A percentile compares a stretch with the other conserved stretches of the same genome.
phyloP scores from a whole-genome alignment of 30 jellyfish, hydroid and myxozoan genomes.

The Hydractinia echinata region DNA sequence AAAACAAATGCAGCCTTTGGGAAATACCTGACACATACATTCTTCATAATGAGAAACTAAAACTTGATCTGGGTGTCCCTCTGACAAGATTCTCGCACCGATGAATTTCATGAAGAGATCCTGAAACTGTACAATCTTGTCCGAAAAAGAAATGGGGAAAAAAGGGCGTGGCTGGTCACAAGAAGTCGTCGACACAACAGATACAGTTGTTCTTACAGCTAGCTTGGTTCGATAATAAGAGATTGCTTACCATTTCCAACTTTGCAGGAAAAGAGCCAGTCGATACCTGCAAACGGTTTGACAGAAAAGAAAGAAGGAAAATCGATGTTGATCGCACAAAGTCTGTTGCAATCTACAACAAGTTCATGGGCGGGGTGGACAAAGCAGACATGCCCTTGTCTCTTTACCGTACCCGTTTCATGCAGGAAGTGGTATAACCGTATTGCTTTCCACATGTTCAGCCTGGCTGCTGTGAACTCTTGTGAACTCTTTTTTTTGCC shows the following conservation, averaged over 20 bases:
- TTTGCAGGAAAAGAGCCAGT: neutral
- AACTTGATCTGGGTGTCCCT: too few relatives aligned
- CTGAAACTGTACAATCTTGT: neutral
- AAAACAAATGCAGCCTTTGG: too few relatives aligned
- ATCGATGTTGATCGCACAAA: constrained; percentile 21
- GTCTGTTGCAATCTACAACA: constrained; percentile 14
- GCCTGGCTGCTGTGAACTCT: constrained; percentile 37
- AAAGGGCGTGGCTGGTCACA: constrained; percentile 13
- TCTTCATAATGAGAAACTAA: too few relatives aligned
- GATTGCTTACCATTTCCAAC: neutral
- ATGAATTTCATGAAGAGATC: too few relatives aligned
- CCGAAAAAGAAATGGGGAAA: constrained; percentile 10
- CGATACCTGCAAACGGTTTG: constrained; percentile 30
- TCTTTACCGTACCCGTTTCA: constrained; percentile 23
- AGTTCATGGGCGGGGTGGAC: constrained; percentile 46
- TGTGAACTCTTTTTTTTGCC: neutral
- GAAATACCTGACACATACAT: too few relatives aligned
- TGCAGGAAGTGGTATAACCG: constrained; percentile 39
- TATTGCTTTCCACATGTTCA: constrained; percentile 32
- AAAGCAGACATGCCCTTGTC: too few relatives aligned
- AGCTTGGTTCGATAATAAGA: neutral
- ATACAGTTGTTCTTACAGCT: neutral
- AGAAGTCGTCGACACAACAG: constrained; percentile 1
- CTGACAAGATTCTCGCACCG: too few relatives aligned
- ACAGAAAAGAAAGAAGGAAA: constrained; percentile 23